Conservation (phyloP, 2,888 invertebrate species). For the Chirona hameri region DNA sequence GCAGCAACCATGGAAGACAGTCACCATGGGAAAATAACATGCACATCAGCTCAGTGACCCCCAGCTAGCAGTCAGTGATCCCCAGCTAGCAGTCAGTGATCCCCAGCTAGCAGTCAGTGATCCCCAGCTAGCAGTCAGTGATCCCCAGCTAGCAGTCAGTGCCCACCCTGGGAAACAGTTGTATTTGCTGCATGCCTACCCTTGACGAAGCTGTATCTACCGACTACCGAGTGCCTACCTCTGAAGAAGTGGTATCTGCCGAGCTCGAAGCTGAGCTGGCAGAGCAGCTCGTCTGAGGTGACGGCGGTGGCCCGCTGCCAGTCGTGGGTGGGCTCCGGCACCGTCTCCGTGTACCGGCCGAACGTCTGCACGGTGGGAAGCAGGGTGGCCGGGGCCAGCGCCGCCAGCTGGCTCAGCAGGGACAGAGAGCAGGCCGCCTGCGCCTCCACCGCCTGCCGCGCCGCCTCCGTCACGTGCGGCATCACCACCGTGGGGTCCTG, state of each 20-base stretch:
- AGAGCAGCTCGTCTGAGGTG: neutral
- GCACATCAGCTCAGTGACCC: no score
- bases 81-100: no score
- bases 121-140: no score
- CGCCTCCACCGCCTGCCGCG: neutral
- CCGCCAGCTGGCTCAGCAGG: neutral
- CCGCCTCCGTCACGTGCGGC: constrained; percentile 23
- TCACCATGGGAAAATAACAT: no score
- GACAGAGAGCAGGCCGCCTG: neutral
- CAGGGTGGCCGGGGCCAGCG: neutral
- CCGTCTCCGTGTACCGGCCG: neutral
- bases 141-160: no score
- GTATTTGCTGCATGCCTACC: no score
- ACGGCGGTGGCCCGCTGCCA: neutral
- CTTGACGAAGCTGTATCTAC: no score
- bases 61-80: no score
- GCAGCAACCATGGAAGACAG: no score
- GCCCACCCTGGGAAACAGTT: no score
- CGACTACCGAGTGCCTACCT: neutral
- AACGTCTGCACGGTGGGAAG: neutral
- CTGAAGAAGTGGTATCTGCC: constrained; percentile 24
- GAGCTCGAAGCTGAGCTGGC: constrained; percentile 22
- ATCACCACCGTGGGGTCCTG: constrained; percentile 23
- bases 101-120: no score
- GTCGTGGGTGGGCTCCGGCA: neutral